Percentiles rank a stretch among this genome's conserved stretches.
Conservation (phyloP, 2,888 invertebrate species). For the Odontocerum albicorne region DNA sequence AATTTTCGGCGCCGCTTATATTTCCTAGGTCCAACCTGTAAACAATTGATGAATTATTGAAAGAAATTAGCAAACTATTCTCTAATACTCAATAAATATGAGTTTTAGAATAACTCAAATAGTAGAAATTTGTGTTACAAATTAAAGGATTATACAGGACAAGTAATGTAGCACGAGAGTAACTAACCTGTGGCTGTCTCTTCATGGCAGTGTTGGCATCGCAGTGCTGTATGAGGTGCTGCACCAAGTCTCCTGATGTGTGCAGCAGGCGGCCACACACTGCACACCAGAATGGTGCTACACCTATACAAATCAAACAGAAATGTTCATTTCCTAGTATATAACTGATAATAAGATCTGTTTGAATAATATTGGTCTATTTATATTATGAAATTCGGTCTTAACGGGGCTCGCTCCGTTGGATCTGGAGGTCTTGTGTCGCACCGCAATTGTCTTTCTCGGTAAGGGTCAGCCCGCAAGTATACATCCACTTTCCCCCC, state of each 20-base stretch:
- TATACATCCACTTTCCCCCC: too few species aligned
- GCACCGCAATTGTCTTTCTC: too few species aligned
- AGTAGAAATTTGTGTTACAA: too few species aligned
- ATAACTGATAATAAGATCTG: too few species aligned
- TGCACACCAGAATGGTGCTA: slow-evolving; percentile 71
- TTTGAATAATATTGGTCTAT: too few species aligned
- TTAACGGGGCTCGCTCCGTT: too few species aligned
- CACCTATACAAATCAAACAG: slow-evolving; percentile 41
- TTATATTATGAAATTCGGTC: too few species aligned
- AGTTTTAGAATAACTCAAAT: background rate
- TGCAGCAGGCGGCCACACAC: slow-evolving; percentile 73
- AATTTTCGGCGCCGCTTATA: slow-evolving; percentile 79
- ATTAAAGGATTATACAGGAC: too few species aligned
- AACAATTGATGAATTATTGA: too few species aligned
- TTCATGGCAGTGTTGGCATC: slow-evolving; percentile 83
- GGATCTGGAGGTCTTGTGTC: too few species aligned
- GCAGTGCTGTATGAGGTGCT: slow-evolving; percentile 83
- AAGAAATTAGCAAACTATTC: background rate
- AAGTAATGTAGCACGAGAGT: too few species aligned
- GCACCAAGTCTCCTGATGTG: slow-evolving; percentile 74
- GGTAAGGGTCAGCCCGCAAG: too few species aligned
- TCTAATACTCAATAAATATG: background rate
- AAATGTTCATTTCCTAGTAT: background rate
- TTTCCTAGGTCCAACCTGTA: slow-evolving; percentile 71
- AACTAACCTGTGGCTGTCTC: slow-evolving; percentile 67